Evolutionary conservation across 30 jellyfish, hydroid and myxozoan species (phyloP).

Genomic region (Chironex yamaguchii): DNA sequence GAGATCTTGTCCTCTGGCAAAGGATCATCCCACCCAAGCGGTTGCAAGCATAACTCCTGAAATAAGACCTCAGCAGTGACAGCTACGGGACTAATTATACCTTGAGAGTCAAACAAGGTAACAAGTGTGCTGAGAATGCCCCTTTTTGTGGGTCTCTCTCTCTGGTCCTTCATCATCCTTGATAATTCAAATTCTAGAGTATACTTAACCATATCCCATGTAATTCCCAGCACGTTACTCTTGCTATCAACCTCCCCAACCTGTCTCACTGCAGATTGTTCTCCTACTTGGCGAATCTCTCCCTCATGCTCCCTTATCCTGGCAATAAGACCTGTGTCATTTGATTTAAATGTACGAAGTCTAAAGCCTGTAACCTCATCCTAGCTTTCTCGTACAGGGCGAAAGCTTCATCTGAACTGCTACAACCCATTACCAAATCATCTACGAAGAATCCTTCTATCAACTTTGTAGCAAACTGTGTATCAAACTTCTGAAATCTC

Average conservation of each 20-base stretch:
- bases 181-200: not conserved
- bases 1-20: slow-evolving; percentile 4
- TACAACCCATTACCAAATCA: too few relatives aligned
- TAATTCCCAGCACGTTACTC: not conserved
- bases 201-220: not conserved
- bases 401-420: too few relatives aligned
- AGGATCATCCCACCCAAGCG: slow-evolving; percentile 61
- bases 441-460: too few relatives aligned
- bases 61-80: slow-evolving; percentile 11
- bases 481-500: too few relatives aligned
- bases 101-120: too few relatives aligned
- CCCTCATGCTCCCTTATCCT: not conserved
- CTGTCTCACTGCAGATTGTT: too few relatives aligned
- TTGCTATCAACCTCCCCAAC: not conserved
- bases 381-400: slow-evolving; percentile 9
- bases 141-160: slow-evolving; percentile 2
- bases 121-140: slow-evolving; percentile 5
- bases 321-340: not conserved
- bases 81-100: too few relatives aligned
- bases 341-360: slow-evolving; percentile 41
- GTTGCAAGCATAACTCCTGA: slow-evolving; percentile 30
- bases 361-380: slow-evolving; percentile 7
- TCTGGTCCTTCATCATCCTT: not conserved
- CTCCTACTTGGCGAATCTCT: too few relatives aligned
- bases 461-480: too few relatives aligned